phyloP scores from a whole-genome alignment of 2,888 invertebrate species.

The Cartodere bifasciata region DNA sequence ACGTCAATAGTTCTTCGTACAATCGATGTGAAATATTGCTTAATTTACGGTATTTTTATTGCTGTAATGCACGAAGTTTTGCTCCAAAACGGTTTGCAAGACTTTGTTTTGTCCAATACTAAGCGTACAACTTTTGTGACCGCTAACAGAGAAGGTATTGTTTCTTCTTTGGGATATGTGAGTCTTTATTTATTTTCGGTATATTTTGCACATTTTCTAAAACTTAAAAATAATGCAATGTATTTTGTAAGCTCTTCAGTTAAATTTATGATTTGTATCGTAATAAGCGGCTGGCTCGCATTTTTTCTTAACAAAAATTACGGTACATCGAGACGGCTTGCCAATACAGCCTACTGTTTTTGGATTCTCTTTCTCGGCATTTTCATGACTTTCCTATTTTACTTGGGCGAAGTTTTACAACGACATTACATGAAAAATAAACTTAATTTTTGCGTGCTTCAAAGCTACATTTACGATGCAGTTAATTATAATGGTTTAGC shows the following conservation, averaged over 20 bases:
- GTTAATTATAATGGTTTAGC: conserved; percentile 70
- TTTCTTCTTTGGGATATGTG: conserved; percentile 74
- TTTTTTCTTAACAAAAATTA: conserved; percentile 38
- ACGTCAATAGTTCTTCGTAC: conserved; percentile 48
- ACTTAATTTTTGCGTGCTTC: conserved; percentile 19
- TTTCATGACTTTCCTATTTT: conserved; percentile 41
- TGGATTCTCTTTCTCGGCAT: conserved; percentile 60
- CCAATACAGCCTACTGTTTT: conserved; percentile 68
- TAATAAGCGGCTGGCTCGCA: conserved; percentile 20
- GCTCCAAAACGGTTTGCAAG: conserved; percentile 46
- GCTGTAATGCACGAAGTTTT: conserved; percentile 53
- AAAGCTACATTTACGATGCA: conserved; percentile 50
- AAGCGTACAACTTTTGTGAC: conserved; percentile 49
- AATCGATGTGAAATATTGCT: conserved; percentile 38
- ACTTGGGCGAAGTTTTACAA: conserved; percentile 41
- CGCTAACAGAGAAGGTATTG: conserved; percentile 87
- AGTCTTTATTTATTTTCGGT: conserved; percentile 69
- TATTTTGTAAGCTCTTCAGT: conserved; percentile 5
- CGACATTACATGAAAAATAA: conserved; percentile 20
- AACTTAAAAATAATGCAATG: conserved; percentile 24
- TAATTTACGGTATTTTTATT: conserved; percentile 42
- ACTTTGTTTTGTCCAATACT: conserved; percentile 53
- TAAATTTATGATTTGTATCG: conserved; percentile 8
- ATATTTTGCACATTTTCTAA: conserved; percentile 45
- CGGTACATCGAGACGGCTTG: conserved; percentile 65